These are phyloP conservation scores for Prinia subflava DNA, from an alignment of 2,113 vertebrate species.

Conservation along the genomic window DNA sequence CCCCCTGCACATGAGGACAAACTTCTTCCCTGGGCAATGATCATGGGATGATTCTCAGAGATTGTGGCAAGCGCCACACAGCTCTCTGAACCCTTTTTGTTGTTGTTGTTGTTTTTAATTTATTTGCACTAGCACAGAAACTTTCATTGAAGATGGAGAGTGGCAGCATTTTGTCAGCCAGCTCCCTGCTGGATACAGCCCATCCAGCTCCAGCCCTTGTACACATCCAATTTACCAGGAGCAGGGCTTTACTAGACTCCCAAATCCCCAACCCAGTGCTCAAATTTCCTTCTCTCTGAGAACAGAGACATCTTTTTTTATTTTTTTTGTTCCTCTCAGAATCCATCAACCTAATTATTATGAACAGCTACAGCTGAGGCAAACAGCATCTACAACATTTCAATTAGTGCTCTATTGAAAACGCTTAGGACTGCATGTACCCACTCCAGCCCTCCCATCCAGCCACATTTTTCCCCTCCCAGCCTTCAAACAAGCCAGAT, in stretches of 20 bases:
- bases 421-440: neutral
- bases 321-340: neutral
- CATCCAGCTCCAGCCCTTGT: neutral
- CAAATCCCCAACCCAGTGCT: neutral
- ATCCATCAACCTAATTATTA: slow-evolving; percentile 18
- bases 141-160: neutral
- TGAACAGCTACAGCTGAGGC: slow-evolving; percentile 5
- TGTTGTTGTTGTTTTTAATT: no score
- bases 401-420: slow-evolving; percentile 9
- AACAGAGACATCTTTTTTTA: neutral
- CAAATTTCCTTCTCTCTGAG: neutral
- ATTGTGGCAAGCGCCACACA: neutral
- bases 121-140: neutral
- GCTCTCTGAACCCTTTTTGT: neutral
- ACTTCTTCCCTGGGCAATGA: neutral
- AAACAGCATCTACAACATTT: neutral
- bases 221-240: neutral
- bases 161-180: neutral
- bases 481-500: neutral
- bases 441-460: neutral
- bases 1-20: no score
- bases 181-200: neutral
- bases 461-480: neutral
- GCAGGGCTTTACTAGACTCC: neutral
- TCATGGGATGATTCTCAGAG: neutral